Evolutionary conservation across 92 coral and sea anemone genomes (phyloP).

Genomic region (Phenganax marumi): DNA sequence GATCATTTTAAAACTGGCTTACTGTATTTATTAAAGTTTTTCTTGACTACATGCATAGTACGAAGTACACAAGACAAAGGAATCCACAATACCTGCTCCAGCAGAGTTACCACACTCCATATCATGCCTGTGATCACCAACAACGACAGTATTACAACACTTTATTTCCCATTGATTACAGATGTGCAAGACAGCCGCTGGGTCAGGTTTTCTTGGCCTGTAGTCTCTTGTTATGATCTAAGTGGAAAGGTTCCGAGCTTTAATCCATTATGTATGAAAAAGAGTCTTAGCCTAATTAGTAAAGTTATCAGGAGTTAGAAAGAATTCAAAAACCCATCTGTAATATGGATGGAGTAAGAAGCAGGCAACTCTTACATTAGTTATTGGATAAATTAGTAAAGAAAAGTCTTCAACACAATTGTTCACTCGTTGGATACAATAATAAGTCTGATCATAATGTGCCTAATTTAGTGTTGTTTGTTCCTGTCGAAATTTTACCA

Average conservation of each 20-base stretch:
- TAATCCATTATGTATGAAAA: background rate
- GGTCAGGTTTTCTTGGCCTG: constrained; percentile 83
- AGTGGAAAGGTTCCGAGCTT: background rate
- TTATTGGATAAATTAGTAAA: background rate
- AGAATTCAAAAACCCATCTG: no score
- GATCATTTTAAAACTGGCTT: background rate
- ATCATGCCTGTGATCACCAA: constrained; percentile 84
- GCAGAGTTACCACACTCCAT: constrained; percentile 74
- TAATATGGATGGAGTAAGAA: no score
- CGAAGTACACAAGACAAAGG: background rate
- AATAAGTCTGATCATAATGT: background rate
- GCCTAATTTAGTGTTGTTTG: background rate
- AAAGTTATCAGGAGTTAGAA: no score
- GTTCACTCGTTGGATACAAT: background rate
- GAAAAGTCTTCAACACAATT: background rate
- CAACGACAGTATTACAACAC: constrained; percentile 72
- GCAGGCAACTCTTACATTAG: no score
- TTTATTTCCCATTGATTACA: constrained; percentile 80
- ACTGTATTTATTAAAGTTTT: background rate
- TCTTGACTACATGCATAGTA: background rate
- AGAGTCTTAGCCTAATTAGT: background rate
- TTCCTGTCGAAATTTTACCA: background rate
- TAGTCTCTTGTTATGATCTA: constrained; percentile 82
- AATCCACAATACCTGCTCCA: constrained; percentile 66
- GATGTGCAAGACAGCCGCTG: constrained; percentile 78